These are phyloP conservation scores for Xiphorhynchus elegans DNA, from an alignment of 2,113 vertebrate species.

Conservation along the genomic window DNA sequence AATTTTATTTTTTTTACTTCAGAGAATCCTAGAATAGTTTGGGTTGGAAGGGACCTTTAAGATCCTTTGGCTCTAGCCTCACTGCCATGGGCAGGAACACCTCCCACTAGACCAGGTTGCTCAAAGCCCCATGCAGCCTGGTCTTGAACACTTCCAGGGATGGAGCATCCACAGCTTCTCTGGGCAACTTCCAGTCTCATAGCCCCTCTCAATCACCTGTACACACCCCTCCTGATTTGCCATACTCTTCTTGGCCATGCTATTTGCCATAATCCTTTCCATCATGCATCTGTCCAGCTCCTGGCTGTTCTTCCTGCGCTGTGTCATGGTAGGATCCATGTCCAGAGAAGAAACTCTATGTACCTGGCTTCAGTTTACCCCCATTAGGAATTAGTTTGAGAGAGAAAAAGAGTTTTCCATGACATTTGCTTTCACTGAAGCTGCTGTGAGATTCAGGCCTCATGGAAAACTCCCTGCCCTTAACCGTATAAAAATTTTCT, in stretches of 20 bases:
- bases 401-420: not conserved
- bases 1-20: not conserved
- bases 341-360: not conserved
- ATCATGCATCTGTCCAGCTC: not conserved
- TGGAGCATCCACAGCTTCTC: not conserved
- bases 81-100: not conserved
- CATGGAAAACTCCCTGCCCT: not conserved
- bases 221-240: not conserved
- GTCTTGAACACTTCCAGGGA: not conserved
- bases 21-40: not conserved
- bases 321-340: fast-evolving
- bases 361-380: not conserved
- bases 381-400: not conserved
- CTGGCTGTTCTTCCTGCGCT: not conserved
- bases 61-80: not conserved
- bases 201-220: not conserved
- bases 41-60: not conserved
- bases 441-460: not conserved
- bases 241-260: not conserved
- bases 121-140: not conserved
- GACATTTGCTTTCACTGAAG: not conserved
- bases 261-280: not conserved
- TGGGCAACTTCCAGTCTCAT: not conserved
- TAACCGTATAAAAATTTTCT: not conserved
- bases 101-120: not conserved